A percentile compares a stretch with the other conserved stretches of the same genome.
These are phyloP conservation scores for Geopemphigus sp. DNA, from an alignment of 1,140 invertebrate genomes.

Conservation along the genomic window DNA sequence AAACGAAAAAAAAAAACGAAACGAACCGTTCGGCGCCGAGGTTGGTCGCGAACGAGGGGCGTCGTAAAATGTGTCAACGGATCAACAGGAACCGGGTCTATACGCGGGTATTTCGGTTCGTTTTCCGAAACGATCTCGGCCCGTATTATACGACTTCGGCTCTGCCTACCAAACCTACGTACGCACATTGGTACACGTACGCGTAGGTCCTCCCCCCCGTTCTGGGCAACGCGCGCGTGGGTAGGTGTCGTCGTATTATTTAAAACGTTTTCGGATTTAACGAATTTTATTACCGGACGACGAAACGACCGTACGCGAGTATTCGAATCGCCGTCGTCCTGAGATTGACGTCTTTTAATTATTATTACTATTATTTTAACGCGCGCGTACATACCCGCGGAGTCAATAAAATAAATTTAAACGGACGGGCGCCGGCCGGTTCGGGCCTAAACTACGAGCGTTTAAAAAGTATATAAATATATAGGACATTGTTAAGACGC, in stretches of 20 bases:
- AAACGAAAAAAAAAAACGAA: neutral
- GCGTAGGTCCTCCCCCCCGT: neutral
- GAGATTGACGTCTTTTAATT: too few species aligned
- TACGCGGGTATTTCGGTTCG: too few species aligned
- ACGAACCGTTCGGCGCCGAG: conserved; percentile 12
- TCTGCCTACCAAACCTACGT: neutral
- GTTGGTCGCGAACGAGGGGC: neutral
- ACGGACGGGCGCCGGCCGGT: too few species aligned
- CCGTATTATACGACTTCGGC: neutral
- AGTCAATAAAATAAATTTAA: too few species aligned
- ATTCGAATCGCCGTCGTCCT: too few species aligned
- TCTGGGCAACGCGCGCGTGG: too few species aligned
- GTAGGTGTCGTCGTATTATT: too few species aligned
- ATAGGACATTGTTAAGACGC: too few species aligned
- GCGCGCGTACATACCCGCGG: too few species aligned
- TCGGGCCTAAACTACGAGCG: too few species aligned
- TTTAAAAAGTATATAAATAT: too few species aligned
- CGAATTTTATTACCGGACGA: neutral
- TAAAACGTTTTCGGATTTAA: neutral
- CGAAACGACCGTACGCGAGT: neutral
- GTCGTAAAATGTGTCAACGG: conserved; percentile 18
- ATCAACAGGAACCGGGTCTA: neutral
- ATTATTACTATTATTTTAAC: too few species aligned
- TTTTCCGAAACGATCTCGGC: neutral
- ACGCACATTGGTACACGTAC: neutral